Base-by-base conservation (phyloP, 1,140 invertebrate genomes). In the Trissolcus basalis region DNA sequence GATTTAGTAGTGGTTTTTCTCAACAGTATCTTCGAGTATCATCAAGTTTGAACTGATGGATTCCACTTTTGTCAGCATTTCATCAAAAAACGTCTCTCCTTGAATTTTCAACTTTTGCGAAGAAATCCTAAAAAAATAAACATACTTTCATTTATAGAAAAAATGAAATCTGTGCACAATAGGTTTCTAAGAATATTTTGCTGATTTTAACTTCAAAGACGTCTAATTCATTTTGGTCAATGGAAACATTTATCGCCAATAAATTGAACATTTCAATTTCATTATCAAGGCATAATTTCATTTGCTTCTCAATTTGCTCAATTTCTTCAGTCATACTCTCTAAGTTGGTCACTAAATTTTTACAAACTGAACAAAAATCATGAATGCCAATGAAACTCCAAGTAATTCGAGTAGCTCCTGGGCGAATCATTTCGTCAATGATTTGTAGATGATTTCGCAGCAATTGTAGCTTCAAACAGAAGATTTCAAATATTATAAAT, bases 311-410 rank as follows among this genome's bases (percentile, higher is more conserved):
- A 65, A 95, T 92, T 82, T 95, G 93, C 63, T 93, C 92, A 0
- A 96, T 90, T 84, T 96, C 94, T 11, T 90, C 89, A 0, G 93
- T 91, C 7, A 93, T 86, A 0, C 91, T 92, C 27, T 88, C 89
- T 49, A 95, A 88, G 76, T 91, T 91, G 14, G 90, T 90, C 13
- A 91, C 54, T 50, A 90, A 83, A 45, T 83, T 81, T 55, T 84
- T 82, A 78, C 92, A 94, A 15, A 87, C 88, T 0, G 86, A 77
- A 8, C 91, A 90, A 80, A 94, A 97, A 56, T 96, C 93, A 35
- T 87, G 87, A 41, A 97, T 95, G 10, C 93, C 92, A 1, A 96
- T 87, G 0, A 94, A 95, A 65, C 92, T 93, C 96, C 96, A 97
- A 54, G 93, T 95, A 39, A 96, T 91, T 32, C 95, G 90, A 2